A percentile compares a stretch with the other conserved stretches of the same genome.
Evolutionary conservation across 2,113 vertebrate species (phyloP).

Genomic region (Peromyscus polionotus): DNA sequence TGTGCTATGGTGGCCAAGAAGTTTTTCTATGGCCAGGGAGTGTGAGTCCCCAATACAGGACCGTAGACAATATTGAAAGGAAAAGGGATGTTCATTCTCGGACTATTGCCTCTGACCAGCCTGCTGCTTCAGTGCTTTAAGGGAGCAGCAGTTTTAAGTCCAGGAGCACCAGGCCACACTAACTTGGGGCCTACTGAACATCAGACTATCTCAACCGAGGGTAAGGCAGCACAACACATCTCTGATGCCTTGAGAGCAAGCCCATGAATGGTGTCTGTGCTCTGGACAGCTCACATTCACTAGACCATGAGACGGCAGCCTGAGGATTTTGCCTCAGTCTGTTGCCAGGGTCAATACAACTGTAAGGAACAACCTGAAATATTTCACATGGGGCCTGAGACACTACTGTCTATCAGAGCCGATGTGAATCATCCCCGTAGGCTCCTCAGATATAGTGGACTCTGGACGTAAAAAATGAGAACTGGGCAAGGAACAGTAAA

Average conservation of each 20-base stretch:
- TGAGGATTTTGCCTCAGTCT: background rate
- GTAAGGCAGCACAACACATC: background rate
- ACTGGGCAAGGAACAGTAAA: background rate
- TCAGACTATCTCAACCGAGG: background rate
- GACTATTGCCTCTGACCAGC: background rate
- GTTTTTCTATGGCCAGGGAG: background rate
- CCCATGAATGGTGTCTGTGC: background rate
- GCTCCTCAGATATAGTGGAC: background rate
- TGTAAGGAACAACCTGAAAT: background rate
- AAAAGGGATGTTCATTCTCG: background rate
- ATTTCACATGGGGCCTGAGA: background rate
- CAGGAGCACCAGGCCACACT: background rate
- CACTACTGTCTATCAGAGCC: background rate
- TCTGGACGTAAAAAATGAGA: too few species aligned
- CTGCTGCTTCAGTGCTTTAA: background rate
- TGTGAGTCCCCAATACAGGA: background rate
- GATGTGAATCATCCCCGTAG: background rate
- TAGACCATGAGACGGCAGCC: background rate
- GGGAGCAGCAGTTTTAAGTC: background rate
- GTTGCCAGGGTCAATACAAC: background rate
- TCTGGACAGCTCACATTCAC: background rate
- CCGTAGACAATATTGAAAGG: background rate
- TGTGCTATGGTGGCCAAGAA: background rate
- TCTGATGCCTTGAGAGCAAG: background rate
- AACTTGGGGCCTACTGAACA: fast-evolving